These are phyloP conservation scores for Phylloscopus collybita DNA, from an alignment of 2,797 vertebrate species.

Conservation along the genomic window DNA sequence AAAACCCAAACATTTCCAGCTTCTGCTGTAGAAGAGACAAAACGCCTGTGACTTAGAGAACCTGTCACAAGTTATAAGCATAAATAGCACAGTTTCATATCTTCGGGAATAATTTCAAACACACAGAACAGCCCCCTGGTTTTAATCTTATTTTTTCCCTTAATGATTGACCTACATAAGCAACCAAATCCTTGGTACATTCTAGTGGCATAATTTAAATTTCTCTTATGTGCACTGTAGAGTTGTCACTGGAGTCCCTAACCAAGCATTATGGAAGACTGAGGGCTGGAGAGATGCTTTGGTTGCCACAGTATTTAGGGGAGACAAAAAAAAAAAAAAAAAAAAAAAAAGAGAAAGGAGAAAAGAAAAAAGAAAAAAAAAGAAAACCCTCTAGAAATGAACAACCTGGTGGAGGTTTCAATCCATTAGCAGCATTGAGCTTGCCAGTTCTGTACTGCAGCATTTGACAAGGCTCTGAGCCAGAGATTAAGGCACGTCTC, in stretches of 20 bases:
- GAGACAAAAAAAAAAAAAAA: neutral
- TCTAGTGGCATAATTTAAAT: slow-evolving; percentile 47
- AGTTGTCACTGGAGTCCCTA: slow-evolving; percentile 9
- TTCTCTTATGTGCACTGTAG: neutral
- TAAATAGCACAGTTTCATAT: slow-evolving; percentile 31
- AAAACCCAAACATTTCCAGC: neutral
- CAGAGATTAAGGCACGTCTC: slow-evolving; percentile 58
- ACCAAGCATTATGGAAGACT: neutral
- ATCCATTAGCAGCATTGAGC: slow-evolving; percentile 59
- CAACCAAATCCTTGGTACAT: slow-evolving; percentile 14
- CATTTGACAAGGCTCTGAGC: slow-evolving; percentile 59
- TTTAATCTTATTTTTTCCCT: slow-evolving; percentile 48
- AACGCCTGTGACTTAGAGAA: slow-evolving; percentile 24
- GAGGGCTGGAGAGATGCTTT: neutral
- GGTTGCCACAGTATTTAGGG: neutral
- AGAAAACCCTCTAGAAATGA: slow-evolving; percentile 26
- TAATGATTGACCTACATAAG: slow-evolving; percentile 58
- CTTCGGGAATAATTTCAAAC: slow-evolving; percentile 34
- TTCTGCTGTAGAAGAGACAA: neutral
- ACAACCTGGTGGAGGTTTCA: slow-evolving; percentile 71
- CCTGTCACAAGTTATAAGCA: slow-evolving; percentile 38
- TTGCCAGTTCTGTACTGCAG: slow-evolving; percentile 67
- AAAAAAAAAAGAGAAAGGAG: too few species aligned
- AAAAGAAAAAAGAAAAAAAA: neutral
- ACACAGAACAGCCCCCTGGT: neutral